Percentiles rank a stretch among this genome's conserved stretches.
Conservation (phyloP, 1,140 invertebrate species). For the Drosophila sulfurigaster region DNA sequence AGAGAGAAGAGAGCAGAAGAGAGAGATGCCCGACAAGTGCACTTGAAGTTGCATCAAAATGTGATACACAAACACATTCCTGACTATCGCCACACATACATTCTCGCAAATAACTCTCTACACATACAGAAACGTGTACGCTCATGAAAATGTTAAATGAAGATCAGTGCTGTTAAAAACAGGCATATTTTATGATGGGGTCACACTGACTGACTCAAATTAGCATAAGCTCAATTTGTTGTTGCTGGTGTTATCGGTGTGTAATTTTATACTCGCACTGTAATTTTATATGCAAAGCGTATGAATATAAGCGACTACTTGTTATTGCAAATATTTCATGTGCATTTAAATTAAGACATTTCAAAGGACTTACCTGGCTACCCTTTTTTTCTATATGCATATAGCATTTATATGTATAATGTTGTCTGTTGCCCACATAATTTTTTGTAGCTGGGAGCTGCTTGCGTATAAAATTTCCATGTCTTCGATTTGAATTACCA, state of each 20-base stretch:
- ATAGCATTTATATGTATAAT: neutral
- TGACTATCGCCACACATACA: neutral
- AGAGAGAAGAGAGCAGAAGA: neutral
- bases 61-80: constrained; percentile 30
- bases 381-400: constrained; percentile 20
- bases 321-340: constrained; percentile 41
- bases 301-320: constrained; percentile 60
- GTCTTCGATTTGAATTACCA: constrained; percentile 75
- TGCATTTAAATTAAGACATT: constrained; percentile 66
- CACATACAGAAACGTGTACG: constrained; percentile 7
- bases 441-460: constrained; percentile 51
- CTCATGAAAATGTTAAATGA: constrained; percentile 5
- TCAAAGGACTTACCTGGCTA: constrained; percentile 69
- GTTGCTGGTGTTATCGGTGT: constrained; percentile 5
- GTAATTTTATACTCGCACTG: constrained; percentile 71
- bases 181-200: neutral
- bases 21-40: constrained; percentile 69
- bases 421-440: constrained; percentile 60
- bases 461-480: constrained; percentile 72
- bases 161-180: constrained; percentile 7
- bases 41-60: constrained; percentile 31
- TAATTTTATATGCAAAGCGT: constrained; percentile 72
- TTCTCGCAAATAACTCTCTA: no score
- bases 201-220: constrained; percentile 20
- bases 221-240: constrained; percentile 9